Conservation (phyloP, 2,113 vertebrate species). For the Xiphophorus hellerii region DNA sequence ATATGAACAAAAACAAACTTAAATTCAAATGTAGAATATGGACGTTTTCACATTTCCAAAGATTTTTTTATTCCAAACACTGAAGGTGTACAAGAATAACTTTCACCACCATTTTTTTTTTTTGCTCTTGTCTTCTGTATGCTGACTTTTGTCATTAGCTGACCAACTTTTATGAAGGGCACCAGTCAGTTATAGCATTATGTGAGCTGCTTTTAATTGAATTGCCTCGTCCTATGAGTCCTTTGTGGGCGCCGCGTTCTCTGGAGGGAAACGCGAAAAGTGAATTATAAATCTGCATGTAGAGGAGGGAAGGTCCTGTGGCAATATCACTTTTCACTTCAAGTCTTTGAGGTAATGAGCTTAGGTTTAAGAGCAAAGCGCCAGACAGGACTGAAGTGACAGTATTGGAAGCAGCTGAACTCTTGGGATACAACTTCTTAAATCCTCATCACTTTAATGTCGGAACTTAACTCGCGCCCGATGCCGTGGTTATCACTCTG, state of each 20-base stretch:
- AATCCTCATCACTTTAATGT: conserved; percentile 73
- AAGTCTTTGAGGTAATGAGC: conserved; percentile 78
- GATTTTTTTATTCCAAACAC: not conserved
- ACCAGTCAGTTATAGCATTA: conserved; percentile 49
- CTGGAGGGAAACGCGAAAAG: conserved; percentile 67
- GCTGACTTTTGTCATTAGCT: conserved; percentile 37
- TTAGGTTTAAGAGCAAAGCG: conserved; percentile 70
- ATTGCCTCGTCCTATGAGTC: conserved; percentile 53
- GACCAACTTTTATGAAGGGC: conserved; percentile 64
- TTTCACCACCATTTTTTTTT: not conserved
- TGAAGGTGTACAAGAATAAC: not conserved
- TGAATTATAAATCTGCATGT: conserved; percentile 68
- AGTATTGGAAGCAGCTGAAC: conserved; percentile 48
- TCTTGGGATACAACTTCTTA: conserved; percentile 73
- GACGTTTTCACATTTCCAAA: not conserved
- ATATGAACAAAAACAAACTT: not conserved
- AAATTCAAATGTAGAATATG: not conserved
- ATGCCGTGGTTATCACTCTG: conserved; percentile 30
- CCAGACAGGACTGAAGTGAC: conserved; percentile 46
- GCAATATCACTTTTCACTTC: conserved; percentile 71
- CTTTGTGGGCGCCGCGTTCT: conserved; percentile 39
- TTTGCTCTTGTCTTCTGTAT: not conserved
- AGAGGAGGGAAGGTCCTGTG: conserved; percentile 61
- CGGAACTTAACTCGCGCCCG: conserved; percentile 62
- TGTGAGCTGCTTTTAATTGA: conserved; percentile 68